Base-by-base conservation (phyloP, 2,113 vertebrate genomes). In the Collichthys lucidus region DNA sequence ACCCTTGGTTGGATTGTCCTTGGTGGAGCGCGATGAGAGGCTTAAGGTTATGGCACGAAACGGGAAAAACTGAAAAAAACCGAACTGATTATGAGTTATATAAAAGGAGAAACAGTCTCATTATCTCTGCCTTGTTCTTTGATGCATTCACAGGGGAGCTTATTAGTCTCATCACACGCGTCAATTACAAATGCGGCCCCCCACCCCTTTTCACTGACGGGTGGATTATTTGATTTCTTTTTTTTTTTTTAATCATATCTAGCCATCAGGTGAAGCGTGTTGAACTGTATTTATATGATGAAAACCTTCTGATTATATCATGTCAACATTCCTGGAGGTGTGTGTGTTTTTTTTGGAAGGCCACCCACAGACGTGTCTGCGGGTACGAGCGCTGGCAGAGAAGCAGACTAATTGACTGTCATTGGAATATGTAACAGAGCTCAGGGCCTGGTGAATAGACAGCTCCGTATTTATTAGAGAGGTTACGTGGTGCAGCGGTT, bases 121-220 rank as follows among this genome's bases (percentile, higher is more conserved):
- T 92, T 92, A 93, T 90, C 85, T 83, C 76, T 57, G 74, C 31
- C 74, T 92, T 88, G 89, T 91, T 94, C 88, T 92, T 92, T 92
- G 92, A 93, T 93, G 92, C 90, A 73, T 90, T 94, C 92, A 89
- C 92, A 88, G 78, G 93, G 92, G 93, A 94, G 91, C 92, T 92
- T 90, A 92, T 94, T 93, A 93, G 93, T 83, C 81, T 88, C 86
- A 92, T 93, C 90, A 91, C 87, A 91, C 24, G 55, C 50, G 77
- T 92, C 89, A 92, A 87, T 93, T 92, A 88, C 78, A 84, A 73
- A 91, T 91, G 80, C 91, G 87, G 57, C 77, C 62, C 80, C 40
- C 69, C 57, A 15, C 24, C 47, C 47, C 11, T 60, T 71, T 47
- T 40, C 35, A 86, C 84, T 85, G 79, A 84, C 57, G 35, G 35